phyloP scores from a whole-genome alignment of 2,888 invertebrate genomes.

The Palloptera scutellata region DNA sequence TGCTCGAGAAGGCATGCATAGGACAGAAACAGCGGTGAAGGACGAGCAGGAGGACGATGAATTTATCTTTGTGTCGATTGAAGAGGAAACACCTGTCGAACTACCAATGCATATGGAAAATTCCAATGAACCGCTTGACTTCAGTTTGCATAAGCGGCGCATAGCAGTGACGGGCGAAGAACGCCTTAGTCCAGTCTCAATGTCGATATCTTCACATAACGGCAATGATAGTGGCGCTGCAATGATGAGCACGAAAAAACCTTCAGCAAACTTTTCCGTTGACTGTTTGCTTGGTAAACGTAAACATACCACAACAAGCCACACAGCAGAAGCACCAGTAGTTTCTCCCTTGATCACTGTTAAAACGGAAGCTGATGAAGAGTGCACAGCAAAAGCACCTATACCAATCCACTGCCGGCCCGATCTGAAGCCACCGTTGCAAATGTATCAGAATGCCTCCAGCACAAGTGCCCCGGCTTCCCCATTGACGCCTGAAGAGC shows the following conservation, averaged over 20 bases:
- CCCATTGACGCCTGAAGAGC: constrained; percentile 43
- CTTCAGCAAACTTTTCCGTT: constrained; percentile 52
- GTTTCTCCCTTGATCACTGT: constrained; percentile 33
- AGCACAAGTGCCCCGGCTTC: constrained; percentile 29
- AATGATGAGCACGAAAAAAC: constrained; percentile 29
- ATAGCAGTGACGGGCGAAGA: constrained; percentile 24
- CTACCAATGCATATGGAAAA: constrained; percentile 34
- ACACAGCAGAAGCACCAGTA: constrained; percentile 33
- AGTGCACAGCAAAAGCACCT: constrained; percentile 14
- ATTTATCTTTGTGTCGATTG: constrained; percentile 38
- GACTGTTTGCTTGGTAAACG: constrained; percentile 56
- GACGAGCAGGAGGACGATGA: constrained; percentile 44
- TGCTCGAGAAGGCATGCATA: constrained; percentile 29
- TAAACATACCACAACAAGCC: constrained; percentile 43
- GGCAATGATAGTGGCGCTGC: background rate
- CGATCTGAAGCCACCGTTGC: background rate
- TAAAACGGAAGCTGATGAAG: constrained; percentile 35
- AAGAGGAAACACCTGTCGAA: constrained; percentile 33
- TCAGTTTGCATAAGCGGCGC: constrained; percentile 57
- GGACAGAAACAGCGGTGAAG: background rate
- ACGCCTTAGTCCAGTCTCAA: constrained; percentile 28
- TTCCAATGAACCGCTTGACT: constrained; percentile 60
- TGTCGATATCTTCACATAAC: constrained; percentile 10
- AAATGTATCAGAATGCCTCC: background rate
- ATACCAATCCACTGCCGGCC: constrained; percentile 1